These are phyloP conservation scores for Drosophila engyochracea DNA, from an alignment of 2,888 invertebrate genomes.

Conservation along the genomic window DNA sequence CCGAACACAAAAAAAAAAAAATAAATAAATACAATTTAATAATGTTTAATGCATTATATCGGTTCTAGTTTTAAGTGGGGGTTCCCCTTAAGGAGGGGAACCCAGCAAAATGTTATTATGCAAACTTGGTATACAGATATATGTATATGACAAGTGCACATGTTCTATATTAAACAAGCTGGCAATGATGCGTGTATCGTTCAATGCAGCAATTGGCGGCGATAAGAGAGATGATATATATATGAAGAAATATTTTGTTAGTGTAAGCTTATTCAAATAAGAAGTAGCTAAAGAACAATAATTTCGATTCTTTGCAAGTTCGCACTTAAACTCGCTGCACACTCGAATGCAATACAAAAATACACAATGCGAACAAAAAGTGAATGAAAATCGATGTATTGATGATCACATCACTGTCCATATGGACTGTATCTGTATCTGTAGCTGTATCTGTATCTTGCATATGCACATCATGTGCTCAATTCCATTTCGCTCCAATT, in stretches of 20 bases:
- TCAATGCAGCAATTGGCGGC: background rate
- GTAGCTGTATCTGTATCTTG: background rate
- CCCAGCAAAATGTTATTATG: slow-evolving; percentile 45
- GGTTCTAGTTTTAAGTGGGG: slow-evolving; percentile 12
- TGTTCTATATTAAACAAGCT: slow-evolving; percentile 5
- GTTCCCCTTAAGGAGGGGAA: slow-evolving; percentile 8
- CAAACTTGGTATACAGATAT: background rate
- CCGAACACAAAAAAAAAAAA: background rate
- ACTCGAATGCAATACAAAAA: background rate
- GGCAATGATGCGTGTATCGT: background rate
- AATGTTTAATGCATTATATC: slow-evolving; percentile 4
- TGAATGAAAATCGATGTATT: background rate
- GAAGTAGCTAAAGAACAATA: slow-evolving; percentile 6
- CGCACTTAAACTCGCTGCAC: background rate
- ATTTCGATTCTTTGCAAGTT: background rate
- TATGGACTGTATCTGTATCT: background rate
- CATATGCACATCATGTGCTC: background rate
- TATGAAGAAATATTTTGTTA: slow-evolving; percentile 32
- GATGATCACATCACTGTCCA: background rate
- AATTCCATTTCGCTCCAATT: slow-evolving; percentile 2
- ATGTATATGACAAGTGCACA: slow-evolving; percentile 12
- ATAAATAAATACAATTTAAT: background rate
- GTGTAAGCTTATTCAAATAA: slow-evolving; percentile 32
- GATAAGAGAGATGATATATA: slow-evolving; percentile 3
- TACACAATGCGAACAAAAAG: background rate